Base-by-base conservation (phyloP, 1,140 invertebrate species). In the Palaemon carinicauda region DNA sequence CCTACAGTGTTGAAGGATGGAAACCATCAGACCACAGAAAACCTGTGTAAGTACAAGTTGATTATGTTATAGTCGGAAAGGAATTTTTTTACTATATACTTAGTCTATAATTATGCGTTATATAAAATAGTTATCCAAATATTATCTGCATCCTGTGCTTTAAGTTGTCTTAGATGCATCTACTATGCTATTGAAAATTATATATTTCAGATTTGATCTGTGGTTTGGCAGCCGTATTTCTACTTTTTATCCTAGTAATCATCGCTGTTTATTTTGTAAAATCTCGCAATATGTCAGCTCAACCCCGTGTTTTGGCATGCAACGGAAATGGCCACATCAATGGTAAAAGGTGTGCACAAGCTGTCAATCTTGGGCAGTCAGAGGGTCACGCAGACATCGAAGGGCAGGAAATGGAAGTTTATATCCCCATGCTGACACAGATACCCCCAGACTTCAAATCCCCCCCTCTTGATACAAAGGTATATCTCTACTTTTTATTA, bases 361-460 rank as follows among this genome's bases (percentile, higher is more conserved):
- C 82, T 54, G 78, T 78, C 17, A 50, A 27, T 12, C 77, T 51
- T 60, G 86, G 81, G 5, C 79, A 77, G 52, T 14, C 50, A 27
- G 88, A 69, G n/a, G 78, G 80, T 41, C 80, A 69, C 21, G 69
- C 52, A 9, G 89, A 81, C 19, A 53, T 51, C 19, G 89, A 88
- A 24, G 69, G 71, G 31, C 86, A 86, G 50, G 89, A 89, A 73
- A 89, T 89, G 89, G 89, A 89, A 53, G 89, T 78, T 52, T 88
- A 88, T 56, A 79, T 88, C 50, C 89, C 89, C 50, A 89, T 89
- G 89, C 82, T 89, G 31, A 89, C 89, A 31, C 89, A 86, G 33
- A 88, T 89, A 65, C 86, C 89, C 19, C 78, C 87, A 31, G 89
- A 88, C 73, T 88, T 87, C 65, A 84, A 80, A 51, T 88, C 83